Conservation (phyloP, 2,888 invertebrate species). For the Papilio demoleus region DNA sequence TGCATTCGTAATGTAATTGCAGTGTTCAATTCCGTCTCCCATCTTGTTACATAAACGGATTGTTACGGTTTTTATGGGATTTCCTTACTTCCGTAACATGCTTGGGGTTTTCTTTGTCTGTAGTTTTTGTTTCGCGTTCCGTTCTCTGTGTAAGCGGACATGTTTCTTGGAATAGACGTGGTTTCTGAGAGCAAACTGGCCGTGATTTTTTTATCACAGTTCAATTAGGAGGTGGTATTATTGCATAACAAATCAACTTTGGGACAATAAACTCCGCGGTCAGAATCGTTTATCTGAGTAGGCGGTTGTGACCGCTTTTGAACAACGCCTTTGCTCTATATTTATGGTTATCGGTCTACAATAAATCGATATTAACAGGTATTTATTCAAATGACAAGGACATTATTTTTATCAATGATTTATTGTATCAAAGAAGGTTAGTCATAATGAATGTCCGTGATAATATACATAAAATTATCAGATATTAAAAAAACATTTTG, state of each 20-base stretch:
- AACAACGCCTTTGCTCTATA: conserved; percentile 32
- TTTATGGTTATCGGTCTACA: conserved; percentile 19
- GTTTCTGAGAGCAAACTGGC: conserved; percentile 5
- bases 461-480: not conserved
- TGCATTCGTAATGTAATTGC: conserved; percentile 9
- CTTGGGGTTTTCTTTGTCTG: conserved; percentile 54
- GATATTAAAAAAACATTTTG: not conserved
- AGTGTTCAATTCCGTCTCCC: conserved; percentile 10
- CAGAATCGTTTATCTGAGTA: conserved; percentile 25
- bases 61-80: conserved; percentile 51
- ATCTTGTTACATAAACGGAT: conserved; percentile 39
- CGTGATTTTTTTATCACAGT: conserved; percentile 31
- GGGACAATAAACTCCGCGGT: conserved; percentile 34
- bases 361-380: conserved; percentile 35
- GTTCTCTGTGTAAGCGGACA: conserved; percentile 52
- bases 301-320: conserved; percentile 30
- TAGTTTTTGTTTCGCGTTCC: conserved; percentile 49
- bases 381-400: conserved; percentile 36
- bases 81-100: conserved; percentile 59
- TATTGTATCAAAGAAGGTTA: conserved; percentile 14
- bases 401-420: conserved; percentile 33
- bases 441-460: not conserved
- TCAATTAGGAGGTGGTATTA: conserved; percentile 14
- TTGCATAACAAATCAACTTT: conserved; percentile 30
- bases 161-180: conserved; percentile 41